Conservation (phyloP, 2,888 invertebrate species). For the Dryobota labecula region DNA sequence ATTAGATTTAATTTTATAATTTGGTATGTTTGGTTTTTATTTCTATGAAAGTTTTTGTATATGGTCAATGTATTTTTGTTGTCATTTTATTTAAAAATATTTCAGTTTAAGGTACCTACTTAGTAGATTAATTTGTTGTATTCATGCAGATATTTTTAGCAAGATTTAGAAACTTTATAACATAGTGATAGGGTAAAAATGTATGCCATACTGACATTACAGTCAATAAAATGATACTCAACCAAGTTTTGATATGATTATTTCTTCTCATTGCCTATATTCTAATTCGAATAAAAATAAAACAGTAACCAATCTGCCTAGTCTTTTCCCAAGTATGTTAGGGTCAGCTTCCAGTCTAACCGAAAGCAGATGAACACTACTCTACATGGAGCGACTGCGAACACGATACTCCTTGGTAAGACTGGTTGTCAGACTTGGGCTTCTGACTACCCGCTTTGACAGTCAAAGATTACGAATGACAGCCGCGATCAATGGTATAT, state of each 20-base stretch:
- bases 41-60: slow-evolving; percentile 31
- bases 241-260: slow-evolving; percentile 39
- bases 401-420: neutral
- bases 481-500: neutral
- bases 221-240: slow-evolving; percentile 79
- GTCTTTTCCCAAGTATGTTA: neutral
- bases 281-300: neutral
- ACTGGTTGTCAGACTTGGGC: neutral
- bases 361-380: neutral
- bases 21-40: slow-evolving; percentile 36
- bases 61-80: slow-evolving; percentile 60
- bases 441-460: neutral
- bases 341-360: neutral
- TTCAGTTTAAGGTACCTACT: slow-evolving; percentile 48
- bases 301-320: too few relatives aligned
- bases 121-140: slow-evolving; percentile 59
- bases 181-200: slow-evolving; percentile 73
- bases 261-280: neutral
- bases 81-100: slow-evolving; percentile 46
- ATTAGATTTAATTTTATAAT: slow-evolving; percentile 42
- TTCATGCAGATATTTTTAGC: slow-evolving; percentile 55
- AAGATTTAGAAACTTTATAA: slow-evolving; percentile 65
- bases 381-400: too few relatives aligned
- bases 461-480: neutral
- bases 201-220: slow-evolving; percentile 79